Evolutionary conservation across 2,888 invertebrate genomes (phyloP).

Genomic region (Leptopterna dolabrata): DNA sequence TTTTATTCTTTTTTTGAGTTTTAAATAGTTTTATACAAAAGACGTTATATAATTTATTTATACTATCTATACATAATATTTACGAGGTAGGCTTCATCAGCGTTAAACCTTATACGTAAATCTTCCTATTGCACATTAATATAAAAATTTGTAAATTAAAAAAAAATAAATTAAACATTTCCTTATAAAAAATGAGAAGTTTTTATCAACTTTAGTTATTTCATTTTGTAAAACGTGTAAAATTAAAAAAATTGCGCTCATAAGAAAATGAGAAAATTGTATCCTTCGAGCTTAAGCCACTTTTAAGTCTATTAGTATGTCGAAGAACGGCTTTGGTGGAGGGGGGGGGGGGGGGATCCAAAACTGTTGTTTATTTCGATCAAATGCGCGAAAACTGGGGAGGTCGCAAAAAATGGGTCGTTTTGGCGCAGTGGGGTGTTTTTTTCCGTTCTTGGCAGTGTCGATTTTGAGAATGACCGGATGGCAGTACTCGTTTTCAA

Average conservation of each 20-base stretch:
- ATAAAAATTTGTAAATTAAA: slow-evolving; percentile 4
- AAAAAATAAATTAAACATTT: slow-evolving; percentile 36
- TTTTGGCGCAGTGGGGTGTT: background rate
- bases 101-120: slow-evolving; percentile 54
- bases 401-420: background rate
- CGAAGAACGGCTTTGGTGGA: slow-evolving; percentile 27
- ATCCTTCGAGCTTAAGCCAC: slow-evolving; percentile 31
- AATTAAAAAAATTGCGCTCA: slow-evolving; percentile 38
- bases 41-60: slow-evolving; percentile 36
- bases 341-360: background rate
- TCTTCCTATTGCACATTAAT: slow-evolving; percentile 58
- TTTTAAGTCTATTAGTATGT: slow-evolving; percentile 45
- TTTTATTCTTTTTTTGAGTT: background rate
- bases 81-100: slow-evolving; percentile 59
- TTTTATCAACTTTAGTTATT: background rate
- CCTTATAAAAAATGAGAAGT: slow-evolving; percentile 25
- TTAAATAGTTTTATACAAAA: slow-evolving; percentile 50
- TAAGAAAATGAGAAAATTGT: slow-evolving; percentile 33
- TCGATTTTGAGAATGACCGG: slow-evolving; percentile 10
- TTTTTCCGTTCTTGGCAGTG: slow-evolving; percentile 28
- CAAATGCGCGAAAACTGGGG: background rate
- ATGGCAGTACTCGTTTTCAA: slow-evolving; percentile 8
- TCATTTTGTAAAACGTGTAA: background rate
- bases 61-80: slow-evolving; percentile 54
- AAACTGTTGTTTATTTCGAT: background rate